Evolutionary conservation across 1,140 invertebrate genomes (phyloP), one percentile per base, ranked within the genome.

Genomic region (Eulimnadia texana): DNA sequence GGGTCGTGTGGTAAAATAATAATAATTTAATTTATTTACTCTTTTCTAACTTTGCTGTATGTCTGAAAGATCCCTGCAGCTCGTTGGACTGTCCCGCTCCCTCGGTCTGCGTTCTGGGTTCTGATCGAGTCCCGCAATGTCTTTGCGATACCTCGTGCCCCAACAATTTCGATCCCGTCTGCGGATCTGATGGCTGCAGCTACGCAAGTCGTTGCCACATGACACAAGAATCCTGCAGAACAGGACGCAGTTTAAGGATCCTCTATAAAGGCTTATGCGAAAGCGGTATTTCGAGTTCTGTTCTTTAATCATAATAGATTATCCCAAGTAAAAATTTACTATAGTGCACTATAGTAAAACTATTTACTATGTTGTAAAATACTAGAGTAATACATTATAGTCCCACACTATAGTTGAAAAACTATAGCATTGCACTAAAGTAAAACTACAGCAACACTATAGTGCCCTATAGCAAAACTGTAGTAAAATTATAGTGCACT

Each of bases 1-100:
- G 91, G 91, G 50, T 88, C 87, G 78, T 94, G 91, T 74, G 90
- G 90, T 94, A 73, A 83, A 85, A 65, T 33, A 42, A 6, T 42
- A 9, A 9, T 42, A 42, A 42, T 16, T 16, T 9, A 42, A 42
- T 42, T 42, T 6, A 42, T 9, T 42, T 42, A 42, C 16, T 42
- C 16, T 42, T 42, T 42, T 10, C 24, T 19, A 20, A 27, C 2
- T 54, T 33, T 10, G n/a, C 55, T 60, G 42, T 11, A 6, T 19
- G 23, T 27, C 49, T 2, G n/a, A 27, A 76, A 93, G 90, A 93
- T 79, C 90, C 90, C 2, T 93, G 90, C 69, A 80, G 80, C 63
- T 72, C 72, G 2, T 76, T 88, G 16, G 77, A 79, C 52, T 93
- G 90, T 72, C 78, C 82, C 1, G 82, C 84, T 58, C 82, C 84